Conservation (phyloP, 2,888 invertebrate genomes). For the Chrysodeixis includens region DNA sequence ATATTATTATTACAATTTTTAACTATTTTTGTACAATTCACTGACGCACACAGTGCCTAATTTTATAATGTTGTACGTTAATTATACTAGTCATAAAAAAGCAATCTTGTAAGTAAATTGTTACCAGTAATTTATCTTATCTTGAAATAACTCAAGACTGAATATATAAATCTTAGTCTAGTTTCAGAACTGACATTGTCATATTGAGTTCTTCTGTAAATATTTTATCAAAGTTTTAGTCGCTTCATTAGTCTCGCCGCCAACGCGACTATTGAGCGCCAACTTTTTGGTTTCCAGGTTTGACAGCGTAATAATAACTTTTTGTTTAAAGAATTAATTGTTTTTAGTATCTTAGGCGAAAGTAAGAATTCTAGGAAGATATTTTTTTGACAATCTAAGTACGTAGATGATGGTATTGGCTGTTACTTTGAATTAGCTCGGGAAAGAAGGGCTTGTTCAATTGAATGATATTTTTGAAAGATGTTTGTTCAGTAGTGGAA, state of each 20-base stretch:
- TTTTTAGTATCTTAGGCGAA: neutral
- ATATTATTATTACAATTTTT: too few species aligned
- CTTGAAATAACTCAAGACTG: neutral
- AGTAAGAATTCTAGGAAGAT: neutral
- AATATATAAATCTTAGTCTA: constrained; percentile 3
- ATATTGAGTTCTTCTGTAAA: constrained; percentile 4
- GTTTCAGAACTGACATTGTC: neutral
- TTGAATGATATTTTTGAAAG: neutral
- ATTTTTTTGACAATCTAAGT: neutral
- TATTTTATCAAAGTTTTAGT: constrained; percentile 4
- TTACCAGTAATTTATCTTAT: neutral
- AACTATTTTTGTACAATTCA: too few species aligned
- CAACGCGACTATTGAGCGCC: neutral
- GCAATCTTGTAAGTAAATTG: neutral
- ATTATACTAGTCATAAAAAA: too few species aligned
- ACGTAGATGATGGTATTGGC: neutral
- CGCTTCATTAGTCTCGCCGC: constrained; percentile 4
- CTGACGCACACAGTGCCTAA: too few species aligned
- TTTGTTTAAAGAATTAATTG: constrained; percentile 1
- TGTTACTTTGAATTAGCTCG: neutral
- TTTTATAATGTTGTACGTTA: too few species aligned
- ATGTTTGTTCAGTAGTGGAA: neutral
- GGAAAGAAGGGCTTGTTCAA: neutral
- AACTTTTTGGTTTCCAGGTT: neutral
- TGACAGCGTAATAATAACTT: constrained; percentile 1